phyloP scores from a whole-genome alignment of 2,888 invertebrate genomes.

The Dynastes hyllus region DNA sequence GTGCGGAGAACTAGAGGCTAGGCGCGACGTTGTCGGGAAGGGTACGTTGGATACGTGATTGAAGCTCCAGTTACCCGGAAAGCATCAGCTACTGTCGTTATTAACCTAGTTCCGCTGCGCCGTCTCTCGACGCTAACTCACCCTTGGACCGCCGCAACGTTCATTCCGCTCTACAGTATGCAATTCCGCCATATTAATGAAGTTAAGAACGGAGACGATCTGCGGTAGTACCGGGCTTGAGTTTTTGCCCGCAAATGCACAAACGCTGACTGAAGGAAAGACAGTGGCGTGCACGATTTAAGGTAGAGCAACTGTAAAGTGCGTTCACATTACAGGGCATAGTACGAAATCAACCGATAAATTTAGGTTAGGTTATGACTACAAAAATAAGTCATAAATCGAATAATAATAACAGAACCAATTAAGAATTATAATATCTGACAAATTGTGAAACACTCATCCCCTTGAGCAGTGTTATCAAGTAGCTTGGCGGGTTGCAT shows the following conservation, averaged over 20 bases:
- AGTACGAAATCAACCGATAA: too few species aligned
- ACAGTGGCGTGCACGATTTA: too few species aligned
- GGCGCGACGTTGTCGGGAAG: not conserved
- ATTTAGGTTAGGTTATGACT: too few species aligned
- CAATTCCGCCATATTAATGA: constrained; percentile 54
- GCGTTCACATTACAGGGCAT: too few species aligned
- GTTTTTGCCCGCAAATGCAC: constrained; percentile 14
- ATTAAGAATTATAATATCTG: too few species aligned
- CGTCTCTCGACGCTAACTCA: not conserved
- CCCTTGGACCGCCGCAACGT: not conserved
- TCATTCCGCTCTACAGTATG: not conserved
- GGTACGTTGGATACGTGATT: constrained; percentile 54
- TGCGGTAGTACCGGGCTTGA: not conserved
- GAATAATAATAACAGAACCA: too few species aligned
- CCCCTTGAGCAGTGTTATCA: too few species aligned
- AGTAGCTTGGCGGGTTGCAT: too few species aligned
- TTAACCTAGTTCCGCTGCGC: constrained; percentile 52
- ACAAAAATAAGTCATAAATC: too few species aligned
- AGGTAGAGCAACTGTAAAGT: too few species aligned
- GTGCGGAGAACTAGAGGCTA: not conserved
- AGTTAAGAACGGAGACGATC: constrained; percentile 50
- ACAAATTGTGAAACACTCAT: too few species aligned
- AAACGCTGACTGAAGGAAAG: not conserved
- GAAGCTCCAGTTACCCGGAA: constrained; percentile 49
- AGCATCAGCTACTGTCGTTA: constrained; percentile 47